Conservation (phyloP, 2,888 invertebrate species). For the Leptogaster cylindrica region DNA sequence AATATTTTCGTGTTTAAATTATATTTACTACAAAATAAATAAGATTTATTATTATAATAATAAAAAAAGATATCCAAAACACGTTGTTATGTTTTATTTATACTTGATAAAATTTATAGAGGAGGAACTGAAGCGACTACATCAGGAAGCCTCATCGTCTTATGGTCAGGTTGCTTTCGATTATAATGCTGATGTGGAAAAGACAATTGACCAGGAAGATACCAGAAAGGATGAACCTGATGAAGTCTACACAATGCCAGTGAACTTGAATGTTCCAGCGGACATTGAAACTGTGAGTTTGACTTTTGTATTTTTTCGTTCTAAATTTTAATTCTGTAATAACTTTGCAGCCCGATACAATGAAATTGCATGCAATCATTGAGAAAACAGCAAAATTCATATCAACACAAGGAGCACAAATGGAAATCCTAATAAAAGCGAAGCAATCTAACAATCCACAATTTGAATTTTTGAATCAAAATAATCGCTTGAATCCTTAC, state of each 20-base stretch:
- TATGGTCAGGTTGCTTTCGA: conserved; percentile 80
- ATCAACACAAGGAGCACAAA: conserved; percentile 89
- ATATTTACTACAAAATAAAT: conserved; percentile 7
- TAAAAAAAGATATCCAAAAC: neutral
- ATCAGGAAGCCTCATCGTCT: conserved; percentile 67
- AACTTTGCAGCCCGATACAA: conserved; percentile 76
- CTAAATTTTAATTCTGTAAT: conserved; percentile 40
- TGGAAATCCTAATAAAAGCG: conserved; percentile 98
- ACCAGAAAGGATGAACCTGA: conserved; percentile 73
- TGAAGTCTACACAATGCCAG: conserved; percentile 76
- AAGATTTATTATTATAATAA: neutral
- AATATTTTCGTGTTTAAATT: neutral
- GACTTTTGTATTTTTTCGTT: neutral
- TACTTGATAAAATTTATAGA: conserved; percentile 67
- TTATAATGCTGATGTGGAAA: conserved; percentile 69
- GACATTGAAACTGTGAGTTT: conserved; percentile 73
- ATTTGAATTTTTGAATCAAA: conserved; percentile 91
- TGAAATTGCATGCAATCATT: conserved; percentile 90
- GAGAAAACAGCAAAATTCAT: conserved; percentile 93
- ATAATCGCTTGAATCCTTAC: conserved; percentile 83
- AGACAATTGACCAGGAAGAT: conserved; percentile 58
- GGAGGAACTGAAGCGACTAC: conserved; percentile 88
- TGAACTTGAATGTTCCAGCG: conserved; percentile 76
- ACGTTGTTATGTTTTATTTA: conserved; percentile 11
- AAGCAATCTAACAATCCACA: conserved; percentile 93